These are phyloP conservation scores for Umimayanthus kanabou DNA, from an alignment of 92 coral and sea anemone genomes.

Conservation along the genomic window DNA sequence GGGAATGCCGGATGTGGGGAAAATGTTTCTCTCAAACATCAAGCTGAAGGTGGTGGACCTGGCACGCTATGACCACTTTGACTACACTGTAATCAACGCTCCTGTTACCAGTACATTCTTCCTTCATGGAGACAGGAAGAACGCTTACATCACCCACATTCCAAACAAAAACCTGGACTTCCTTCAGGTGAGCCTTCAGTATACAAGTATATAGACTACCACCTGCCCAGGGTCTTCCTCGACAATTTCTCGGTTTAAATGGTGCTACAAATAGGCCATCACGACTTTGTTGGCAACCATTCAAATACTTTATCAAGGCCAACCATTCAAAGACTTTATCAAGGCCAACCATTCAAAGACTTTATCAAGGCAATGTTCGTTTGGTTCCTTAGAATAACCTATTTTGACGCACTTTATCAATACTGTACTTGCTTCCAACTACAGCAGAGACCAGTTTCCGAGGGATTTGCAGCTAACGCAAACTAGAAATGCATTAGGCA, in stretches of 20 bases:
- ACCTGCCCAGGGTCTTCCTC: background rate
- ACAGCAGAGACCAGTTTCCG: no score
- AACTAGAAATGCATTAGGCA: no score
- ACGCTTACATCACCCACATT: conserved; percentile 72
- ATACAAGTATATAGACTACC: background rate
- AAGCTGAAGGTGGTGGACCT: conserved; percentile 39
- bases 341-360: no score
- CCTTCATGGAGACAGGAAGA: conserved; percentile 67
- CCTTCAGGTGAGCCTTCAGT: conserved; percentile 64
- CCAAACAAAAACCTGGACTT: conserved; percentile 70
- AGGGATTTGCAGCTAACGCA: no score
- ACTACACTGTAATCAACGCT: conserved; percentile 51
- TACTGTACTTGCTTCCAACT: no score
- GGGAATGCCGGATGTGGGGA: background rate
- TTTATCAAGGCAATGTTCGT: no score
- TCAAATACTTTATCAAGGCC: no score
- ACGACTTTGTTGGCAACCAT: no score
- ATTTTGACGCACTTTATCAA: no score
- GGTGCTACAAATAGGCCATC: no score
- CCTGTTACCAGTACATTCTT: conserved; percentile 63
- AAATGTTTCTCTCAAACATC: background rate
- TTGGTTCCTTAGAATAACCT: no score
- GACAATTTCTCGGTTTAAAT: conserved; percentile 55
- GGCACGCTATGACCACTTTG: conserved; percentile 74
- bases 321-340: no score